Conservation (phyloP, 2,797 vertebrate species). For the Mormyrops attenuatus region DNA sequence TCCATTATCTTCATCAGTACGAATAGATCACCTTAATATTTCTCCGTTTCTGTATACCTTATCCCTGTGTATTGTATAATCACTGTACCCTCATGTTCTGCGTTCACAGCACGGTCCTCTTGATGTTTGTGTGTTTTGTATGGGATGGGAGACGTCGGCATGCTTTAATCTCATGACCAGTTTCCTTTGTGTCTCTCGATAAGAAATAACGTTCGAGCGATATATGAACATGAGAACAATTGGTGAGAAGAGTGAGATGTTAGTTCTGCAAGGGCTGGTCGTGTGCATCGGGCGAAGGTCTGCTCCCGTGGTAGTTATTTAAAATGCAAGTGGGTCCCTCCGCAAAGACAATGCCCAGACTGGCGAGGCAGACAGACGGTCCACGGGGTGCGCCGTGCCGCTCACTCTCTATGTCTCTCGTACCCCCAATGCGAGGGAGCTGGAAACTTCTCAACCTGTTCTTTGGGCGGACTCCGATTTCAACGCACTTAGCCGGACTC, state of each 20-base stretch:
- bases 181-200: slow-evolving; percentile 17
- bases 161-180: neutral
- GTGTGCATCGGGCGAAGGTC: neutral
- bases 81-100: neutral
- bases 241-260: neutral
- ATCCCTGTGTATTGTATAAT: neutral
- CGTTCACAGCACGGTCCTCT: neutral
- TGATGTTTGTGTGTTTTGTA: neutral
- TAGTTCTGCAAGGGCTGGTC: neutral
- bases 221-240: neutral
- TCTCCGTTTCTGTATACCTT: neutral
- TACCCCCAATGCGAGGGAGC: neutral
- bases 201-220: neutral
- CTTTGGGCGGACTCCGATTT: neutral
- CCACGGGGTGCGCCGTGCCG: neutral
- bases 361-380: slow-evolving; percentile 11
- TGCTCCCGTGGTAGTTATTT: neutral
- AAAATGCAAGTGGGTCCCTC: neutral
- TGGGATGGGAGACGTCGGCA: neutral
- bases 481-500: neutral
- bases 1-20: neutral
- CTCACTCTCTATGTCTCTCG: neutral
- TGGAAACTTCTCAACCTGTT: slow-evolving; percentile 19
- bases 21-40: neutral
- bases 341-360: slow-evolving; percentile 22